Evolutionary conservation across 2,113 vertebrate species (phyloP), one percentile per base, ranked within the genome.

Genomic region (Corydoras sp.): DNA sequence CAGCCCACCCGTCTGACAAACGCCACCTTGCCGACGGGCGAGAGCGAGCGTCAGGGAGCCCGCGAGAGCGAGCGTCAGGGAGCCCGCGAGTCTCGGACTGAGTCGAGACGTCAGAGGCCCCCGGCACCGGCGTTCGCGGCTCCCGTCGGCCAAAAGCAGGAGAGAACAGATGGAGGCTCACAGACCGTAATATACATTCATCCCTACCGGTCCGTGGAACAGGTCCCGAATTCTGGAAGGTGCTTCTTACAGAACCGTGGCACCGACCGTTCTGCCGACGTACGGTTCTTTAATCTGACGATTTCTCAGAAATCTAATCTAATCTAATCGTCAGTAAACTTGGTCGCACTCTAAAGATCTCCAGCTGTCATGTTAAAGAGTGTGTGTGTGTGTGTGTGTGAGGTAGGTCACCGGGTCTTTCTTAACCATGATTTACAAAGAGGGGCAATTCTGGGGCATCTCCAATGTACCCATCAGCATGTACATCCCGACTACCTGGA

Each of bases 1-100:
- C 87, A 89, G 85, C 89, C 88, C 87, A 89, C 89, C 87, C 81
- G 88, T 90, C 89, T 90, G 88, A 91, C 89, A 86, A 88, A 74
- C 69, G 58, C 64, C 72, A 75, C 75, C 75, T 75, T 64, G 66
- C 77, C 71, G 72, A 75, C 86, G 80, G 76, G 83, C 85, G 85
- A 85, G 80, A 83, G 84, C 80, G 59, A 72, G 75, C 69, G 56
- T 85, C 87, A 87, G 83, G 83, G 82, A 88, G 84, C 77, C 76
- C 83, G 84, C 84, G 82, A 81, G 77, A 83, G 84, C 80, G 59
- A 72, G 75, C 69, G 56, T 85, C 87, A 87, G 83, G 83, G 82
- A 88, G 84, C 77, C 76, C 83, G 84, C 84, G 82, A 81, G 77
- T 85, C 70, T 79, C 77, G 80, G 76, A 43, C 70, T 70, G 77